Conservation (phyloP, 2,113 vertebrate genomes). For the Corythornis vintsioides region DNA sequence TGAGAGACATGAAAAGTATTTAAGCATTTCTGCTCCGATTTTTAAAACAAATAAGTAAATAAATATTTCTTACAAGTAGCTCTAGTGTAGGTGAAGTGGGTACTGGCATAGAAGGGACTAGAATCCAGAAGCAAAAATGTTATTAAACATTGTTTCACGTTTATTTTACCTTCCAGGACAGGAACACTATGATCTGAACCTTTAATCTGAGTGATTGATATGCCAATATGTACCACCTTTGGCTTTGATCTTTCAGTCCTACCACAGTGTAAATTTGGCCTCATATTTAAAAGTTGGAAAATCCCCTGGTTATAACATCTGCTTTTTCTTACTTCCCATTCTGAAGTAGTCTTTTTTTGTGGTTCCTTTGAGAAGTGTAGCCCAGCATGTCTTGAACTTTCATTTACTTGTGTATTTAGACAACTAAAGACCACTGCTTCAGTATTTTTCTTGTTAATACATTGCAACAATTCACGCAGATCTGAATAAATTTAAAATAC, state of each 20-base stretch:
- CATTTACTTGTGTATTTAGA: neutral
- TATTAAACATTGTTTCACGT: neutral
- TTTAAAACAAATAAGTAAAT: neutral
- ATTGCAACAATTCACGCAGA: neutral
- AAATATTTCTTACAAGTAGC: neutral
- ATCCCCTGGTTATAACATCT: constrained; percentile 13
- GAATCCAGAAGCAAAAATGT: neutral
- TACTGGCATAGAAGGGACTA: neutral
- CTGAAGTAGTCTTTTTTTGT: constrained; percentile 42
- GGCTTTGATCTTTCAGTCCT: constrained; percentile 28
- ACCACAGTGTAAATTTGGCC: neutral
- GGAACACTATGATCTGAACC: neutral
- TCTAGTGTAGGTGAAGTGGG: neutral
- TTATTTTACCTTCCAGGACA: neutral
- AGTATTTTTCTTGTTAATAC: neutral
- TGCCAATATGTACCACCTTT: neutral
- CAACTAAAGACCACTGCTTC: neutral
- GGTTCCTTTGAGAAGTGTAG: constrained; percentile 29
- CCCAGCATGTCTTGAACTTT: neutral
- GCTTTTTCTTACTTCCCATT: constrained; percentile 47
- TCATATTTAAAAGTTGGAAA: constrained; percentile 45
- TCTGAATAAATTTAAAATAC: neutral
- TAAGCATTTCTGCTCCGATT: neutral
- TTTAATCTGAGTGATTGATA: constrained; percentile 4
- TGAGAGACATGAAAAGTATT: neutral